These are phyloP conservation scores for Spodoptera picta DNA, from an alignment of 2,888 invertebrate species.

Conservation along the genomic window DNA sequence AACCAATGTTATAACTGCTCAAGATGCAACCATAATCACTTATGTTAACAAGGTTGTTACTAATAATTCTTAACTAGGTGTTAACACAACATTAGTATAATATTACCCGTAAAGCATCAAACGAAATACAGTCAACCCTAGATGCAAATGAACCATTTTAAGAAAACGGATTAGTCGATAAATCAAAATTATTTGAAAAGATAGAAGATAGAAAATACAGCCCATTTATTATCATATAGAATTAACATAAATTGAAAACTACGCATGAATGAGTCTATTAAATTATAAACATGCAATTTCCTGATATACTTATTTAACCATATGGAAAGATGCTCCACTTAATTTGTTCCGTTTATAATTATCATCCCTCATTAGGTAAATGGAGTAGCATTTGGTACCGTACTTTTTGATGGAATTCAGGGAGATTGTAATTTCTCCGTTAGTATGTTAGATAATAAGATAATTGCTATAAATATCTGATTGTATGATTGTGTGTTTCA, in stretches of 20 bases:
- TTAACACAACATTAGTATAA: too few species aligned
- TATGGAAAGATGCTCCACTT: conserved; percentile 45
- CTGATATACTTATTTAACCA: conserved; percentile 38
- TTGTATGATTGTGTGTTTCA: conserved; percentile 4
- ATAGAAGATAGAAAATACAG: conserved; percentile 55
- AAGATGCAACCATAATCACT: too few species aligned
- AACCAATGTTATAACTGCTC: too few species aligned
- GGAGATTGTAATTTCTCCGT: conserved; percentile 6
- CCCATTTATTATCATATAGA: conserved; percentile 36
- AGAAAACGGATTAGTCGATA: conserved; percentile 35
- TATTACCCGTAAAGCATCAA: not conserved
- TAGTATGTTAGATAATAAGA: conserved; percentile 4
- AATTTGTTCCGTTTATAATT: conserved; percentile 28
- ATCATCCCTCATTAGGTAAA: conserved; percentile 37
- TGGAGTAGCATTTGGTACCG: conserved; percentile 24
- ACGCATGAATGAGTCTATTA: conserved; percentile 38
- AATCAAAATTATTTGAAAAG: conserved; percentile 50
- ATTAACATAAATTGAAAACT: conserved; percentile 48
- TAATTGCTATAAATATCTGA: conserved; percentile 2
- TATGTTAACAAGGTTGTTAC: too few species aligned
- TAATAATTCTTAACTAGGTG: too few species aligned
- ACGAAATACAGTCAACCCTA: conserved; percentile 35
- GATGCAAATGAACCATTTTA: conserved; percentile 32
- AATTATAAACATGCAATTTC: conserved; percentile 52
- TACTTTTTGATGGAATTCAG: not conserved